Evolutionary conservation across 1,140 invertebrate species (phyloP).

Genomic region (Hormaphis cornu): DNA sequence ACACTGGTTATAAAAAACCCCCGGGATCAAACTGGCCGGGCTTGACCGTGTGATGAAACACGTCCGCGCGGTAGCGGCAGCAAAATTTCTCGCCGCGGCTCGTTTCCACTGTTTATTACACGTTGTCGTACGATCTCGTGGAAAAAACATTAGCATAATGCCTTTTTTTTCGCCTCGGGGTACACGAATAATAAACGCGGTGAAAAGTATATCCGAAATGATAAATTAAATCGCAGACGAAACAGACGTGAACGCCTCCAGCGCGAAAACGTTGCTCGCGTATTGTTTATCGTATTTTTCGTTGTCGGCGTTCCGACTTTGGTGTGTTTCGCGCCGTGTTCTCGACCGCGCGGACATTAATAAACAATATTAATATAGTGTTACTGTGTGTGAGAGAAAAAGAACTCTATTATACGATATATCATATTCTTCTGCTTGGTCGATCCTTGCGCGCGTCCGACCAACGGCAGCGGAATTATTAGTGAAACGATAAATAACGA

Average conservation of each 20-base stretch:
- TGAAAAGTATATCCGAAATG: too few relatives aligned
- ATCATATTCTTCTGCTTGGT: background rate
- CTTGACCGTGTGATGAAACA: too few relatives aligned
- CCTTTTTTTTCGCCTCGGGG: too few relatives aligned
- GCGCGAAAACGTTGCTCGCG: slow-evolving; percentile 3
- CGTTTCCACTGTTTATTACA: too few relatives aligned
- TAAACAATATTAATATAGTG: slow-evolving; percentile 8
- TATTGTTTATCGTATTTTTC: background rate
- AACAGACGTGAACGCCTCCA: background rate
- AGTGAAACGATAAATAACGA: slow-evolving; percentile 31
- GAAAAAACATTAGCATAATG: too few relatives aligned
- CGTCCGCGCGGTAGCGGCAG: background rate
- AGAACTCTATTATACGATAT: background rate
- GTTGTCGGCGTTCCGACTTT: background rate
- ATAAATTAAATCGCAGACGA: slow-evolving; percentile 1
- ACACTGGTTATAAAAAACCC: too few relatives aligned
- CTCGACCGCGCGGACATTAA: slow-evolving; percentile 6
- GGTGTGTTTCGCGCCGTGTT: slow-evolving; percentile 10
- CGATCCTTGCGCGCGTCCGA: background rate
- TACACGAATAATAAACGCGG: too few relatives aligned
- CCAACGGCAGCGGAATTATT: slow-evolving; percentile 29
- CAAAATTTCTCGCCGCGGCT: too few relatives aligned
- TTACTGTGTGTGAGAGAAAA: background rate
- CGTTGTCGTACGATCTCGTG: too few relatives aligned
- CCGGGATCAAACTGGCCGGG: too few relatives aligned